Percentiles rank a stretch among this genome's conserved stretches.
phyloP scores from a whole-genome alignment of 2,797 vertebrate genomes.

The Lindbergichthys nudifrons region DNA sequence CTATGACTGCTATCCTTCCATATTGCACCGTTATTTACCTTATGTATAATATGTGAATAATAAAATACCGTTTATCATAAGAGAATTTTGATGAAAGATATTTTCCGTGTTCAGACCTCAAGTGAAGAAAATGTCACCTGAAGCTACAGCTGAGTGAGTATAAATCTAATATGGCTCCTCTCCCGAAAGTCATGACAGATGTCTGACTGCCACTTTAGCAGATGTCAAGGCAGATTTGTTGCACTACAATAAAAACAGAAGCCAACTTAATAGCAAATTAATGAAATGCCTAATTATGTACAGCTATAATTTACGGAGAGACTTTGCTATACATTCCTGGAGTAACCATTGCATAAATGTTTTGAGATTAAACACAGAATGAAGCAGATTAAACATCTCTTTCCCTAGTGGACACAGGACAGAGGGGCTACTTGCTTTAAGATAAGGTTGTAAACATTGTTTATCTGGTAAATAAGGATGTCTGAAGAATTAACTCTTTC shows the following conservation, averaged over 20 bases:
- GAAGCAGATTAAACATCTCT: not conserved
- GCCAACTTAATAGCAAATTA: slow-evolving; percentile 5
- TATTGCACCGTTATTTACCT: slow-evolving; percentile 5
- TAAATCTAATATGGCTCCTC: not conserved
- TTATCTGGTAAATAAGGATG: no score
- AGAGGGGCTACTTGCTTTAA: no score
- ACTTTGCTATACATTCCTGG: not conserved
- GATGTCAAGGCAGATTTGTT: slow-evolving; percentile 34
- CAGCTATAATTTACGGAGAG: not conserved
- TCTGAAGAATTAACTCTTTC: no score
- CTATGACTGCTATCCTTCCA: slow-evolving; percentile 40
- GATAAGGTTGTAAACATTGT: no score
- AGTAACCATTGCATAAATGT: not conserved
- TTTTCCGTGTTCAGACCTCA: not conserved
- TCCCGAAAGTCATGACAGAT: slow-evolving; percentile 28
- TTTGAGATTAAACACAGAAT: not conserved
- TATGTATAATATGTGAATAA: not conserved
- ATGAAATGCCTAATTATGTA: slow-evolving; percentile 5
- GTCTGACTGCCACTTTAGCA: slow-evolving; percentile 32
- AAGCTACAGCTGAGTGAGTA: slow-evolving; percentile 14
- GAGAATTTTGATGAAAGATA: not conserved
- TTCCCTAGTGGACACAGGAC: no score
- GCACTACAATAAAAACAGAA: slow-evolving; percentile 26
- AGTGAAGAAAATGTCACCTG: not conserved
- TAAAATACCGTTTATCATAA: not conserved